Evolutionary conservation across 1,140 invertebrate species (phyloP).

Genomic region (Ectropis grisescens): DNA sequence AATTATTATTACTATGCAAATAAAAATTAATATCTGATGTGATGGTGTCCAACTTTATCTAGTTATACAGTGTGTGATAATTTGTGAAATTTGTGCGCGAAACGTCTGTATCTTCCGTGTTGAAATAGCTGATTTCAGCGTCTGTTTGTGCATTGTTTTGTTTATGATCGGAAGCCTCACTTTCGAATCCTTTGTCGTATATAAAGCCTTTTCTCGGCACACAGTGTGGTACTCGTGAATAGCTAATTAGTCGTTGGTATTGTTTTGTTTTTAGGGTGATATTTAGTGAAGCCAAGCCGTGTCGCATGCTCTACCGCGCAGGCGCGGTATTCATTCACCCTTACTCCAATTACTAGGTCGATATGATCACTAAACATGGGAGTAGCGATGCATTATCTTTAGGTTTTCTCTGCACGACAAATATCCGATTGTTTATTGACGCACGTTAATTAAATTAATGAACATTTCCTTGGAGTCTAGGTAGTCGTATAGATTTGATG

Average conservation of each 20-base stretch:
- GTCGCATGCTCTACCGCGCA: constrained; percentile 4
- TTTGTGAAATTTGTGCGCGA: background rate
- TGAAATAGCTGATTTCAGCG: background rate
- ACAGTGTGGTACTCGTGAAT: background rate
- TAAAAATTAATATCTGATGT: too few species aligned
- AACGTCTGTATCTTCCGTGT: background rate
- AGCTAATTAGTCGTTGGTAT: background rate
- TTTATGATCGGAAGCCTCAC: background rate
- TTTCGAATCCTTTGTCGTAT: background rate
- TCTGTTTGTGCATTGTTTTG: background rate
- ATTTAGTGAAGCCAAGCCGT: too few species aligned
- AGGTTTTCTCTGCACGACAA: too few species aligned
- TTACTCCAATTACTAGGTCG: too few species aligned
- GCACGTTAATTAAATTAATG: too few species aligned
- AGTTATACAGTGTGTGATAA: background rate
- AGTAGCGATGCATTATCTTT: too few species aligned
- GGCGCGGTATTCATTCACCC: constrained; percentile 38
- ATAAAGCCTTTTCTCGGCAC: background rate
- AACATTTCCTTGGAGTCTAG: too few species aligned
- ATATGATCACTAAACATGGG: too few species aligned
- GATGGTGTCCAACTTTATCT: too few species aligned
- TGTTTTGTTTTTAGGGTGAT: constrained; percentile 2
- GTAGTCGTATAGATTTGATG: too few species aligned
- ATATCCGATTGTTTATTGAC: too few species aligned
- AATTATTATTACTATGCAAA: background rate